Conservation (phyloP, 2,797 vertebrate species). For the Catharus ustulatus region DNA sequence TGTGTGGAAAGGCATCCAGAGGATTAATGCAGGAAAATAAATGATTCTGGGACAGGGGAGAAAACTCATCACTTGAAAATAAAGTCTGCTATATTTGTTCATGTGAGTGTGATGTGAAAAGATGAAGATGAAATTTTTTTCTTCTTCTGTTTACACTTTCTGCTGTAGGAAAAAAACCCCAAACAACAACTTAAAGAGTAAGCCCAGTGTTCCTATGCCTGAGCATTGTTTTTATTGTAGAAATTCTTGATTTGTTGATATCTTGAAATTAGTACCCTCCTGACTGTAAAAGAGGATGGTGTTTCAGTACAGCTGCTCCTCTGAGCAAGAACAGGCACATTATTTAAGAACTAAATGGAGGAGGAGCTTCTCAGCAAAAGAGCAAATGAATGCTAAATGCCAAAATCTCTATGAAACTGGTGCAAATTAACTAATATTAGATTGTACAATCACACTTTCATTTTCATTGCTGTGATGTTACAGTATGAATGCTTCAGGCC, state of each 20-base stretch:
- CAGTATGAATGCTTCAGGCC: slow-evolving; percentile 39
- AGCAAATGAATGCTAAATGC: background rate
- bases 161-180: background rate
- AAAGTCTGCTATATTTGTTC: background rate
- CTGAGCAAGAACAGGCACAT: background rate
- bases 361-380: slow-evolving; percentile 11
- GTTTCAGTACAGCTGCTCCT: background rate
- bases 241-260: background rate
- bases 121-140: background rate
- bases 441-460: slow-evolving; percentile 29
- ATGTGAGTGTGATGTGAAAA: background rate
- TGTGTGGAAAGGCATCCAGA: background rate
- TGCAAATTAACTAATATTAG: slow-evolving; percentile 50
- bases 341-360: background rate
- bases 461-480: slow-evolving; percentile 61
- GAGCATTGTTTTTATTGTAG: background rate
- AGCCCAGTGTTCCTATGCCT: background rate
- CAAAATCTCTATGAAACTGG: slow-evolving; percentile 21
- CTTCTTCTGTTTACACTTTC: background rate
- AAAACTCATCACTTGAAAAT: background rate
- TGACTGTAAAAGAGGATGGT: background rate
- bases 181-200: background rate
- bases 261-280: background rate
- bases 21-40: background rate
- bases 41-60: background rate